Base-by-base conservation (phyloP, 2,113 vertebrate species). In the Elephantulus edwardii region DNA sequence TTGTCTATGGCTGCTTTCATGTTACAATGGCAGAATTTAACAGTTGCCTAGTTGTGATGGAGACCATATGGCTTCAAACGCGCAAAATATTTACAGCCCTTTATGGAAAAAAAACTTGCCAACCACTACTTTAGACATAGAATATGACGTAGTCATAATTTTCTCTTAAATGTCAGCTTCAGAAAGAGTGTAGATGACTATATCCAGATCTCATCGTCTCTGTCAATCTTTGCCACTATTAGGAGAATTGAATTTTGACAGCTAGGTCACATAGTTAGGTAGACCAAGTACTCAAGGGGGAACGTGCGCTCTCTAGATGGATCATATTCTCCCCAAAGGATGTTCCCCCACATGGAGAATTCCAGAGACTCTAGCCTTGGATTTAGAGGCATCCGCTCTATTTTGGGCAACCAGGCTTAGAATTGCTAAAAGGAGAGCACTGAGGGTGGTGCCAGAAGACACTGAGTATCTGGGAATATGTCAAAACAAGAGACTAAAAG, bases 161-260 rank as follows among this genome's bases (percentile, higher is more conserved):
- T 95, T 66, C 86, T 83, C 76, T 74, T 74, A 66, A 88, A n/a
- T 46, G 22, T 88, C 84, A 77, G 13, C 20, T 54, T 40, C 2
- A 72, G 46, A 83, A 54, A 84, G 81, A 68, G 30, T 6, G 46
- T 79, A 83, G 12, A 26, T 8, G 64, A 81, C 10, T 14, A 79
- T 66, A 54, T 86, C 17, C 91, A 64, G 38, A 77, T 42, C 78
- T 81, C 90, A 70, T 78, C 54, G 19, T 82, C 54, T 83, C 50
- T 50, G 68, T 38, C 46, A 60, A 58, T 91, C 68, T 93, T 64
- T 62, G 33, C 24, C 58, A 20, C 76, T 5, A 13, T n/a, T 64
- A n/a, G 42, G 62, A 83, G 30, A 87, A 77, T 0, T 4, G n/a
- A 75, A 71, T 62, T 84, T 44, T 46, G 72, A 82, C 0, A n/a